Percentiles rank a stretch among this genome's conserved stretches.
Evolutionary conservation across 2,888 invertebrate genomes (phyloP).

Genomic region (Microctonus brassicae): DNA sequence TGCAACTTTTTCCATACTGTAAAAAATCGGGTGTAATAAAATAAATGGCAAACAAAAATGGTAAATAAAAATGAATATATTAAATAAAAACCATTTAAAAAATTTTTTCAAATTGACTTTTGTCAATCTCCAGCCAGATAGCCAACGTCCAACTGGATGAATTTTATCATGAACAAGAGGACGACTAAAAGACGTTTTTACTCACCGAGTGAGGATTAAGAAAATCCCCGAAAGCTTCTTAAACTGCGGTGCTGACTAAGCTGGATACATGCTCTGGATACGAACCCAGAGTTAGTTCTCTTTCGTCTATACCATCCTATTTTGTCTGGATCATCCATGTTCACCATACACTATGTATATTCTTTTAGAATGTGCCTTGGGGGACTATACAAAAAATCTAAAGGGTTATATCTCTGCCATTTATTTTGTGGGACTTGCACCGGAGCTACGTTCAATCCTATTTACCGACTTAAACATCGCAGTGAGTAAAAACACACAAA

Average conservation of each 20-base stretch:
- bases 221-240: constrained; percentile 68
- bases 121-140: not conserved
- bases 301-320: constrained; percentile 52
- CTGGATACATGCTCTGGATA: constrained; percentile 67
- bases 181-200: constrained; percentile 59
- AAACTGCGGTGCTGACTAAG: constrained; percentile 68
- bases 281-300: constrained; percentile 32
- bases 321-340: constrained; percentile 65
- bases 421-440: no score
- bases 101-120: not conserved
- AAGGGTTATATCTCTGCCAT: constrained; percentile 19
- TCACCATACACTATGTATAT: constrained; percentile 26
- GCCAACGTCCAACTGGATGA: constrained; percentile 7
- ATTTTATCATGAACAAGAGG: not conserved
- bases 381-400: not conserved
- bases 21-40: not conserved
- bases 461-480: no score
- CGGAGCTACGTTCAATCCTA: no score
- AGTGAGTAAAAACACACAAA: no score
- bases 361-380: constrained; percentile 17
- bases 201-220: constrained; percentile 62
- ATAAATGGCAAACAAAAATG: not conserved
- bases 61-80: not conserved
- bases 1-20: not conserved
- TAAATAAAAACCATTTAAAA: not conserved